Conservation (phyloP, 2,797 vertebrate species). For the Rhinogobio ventralis region DNA sequence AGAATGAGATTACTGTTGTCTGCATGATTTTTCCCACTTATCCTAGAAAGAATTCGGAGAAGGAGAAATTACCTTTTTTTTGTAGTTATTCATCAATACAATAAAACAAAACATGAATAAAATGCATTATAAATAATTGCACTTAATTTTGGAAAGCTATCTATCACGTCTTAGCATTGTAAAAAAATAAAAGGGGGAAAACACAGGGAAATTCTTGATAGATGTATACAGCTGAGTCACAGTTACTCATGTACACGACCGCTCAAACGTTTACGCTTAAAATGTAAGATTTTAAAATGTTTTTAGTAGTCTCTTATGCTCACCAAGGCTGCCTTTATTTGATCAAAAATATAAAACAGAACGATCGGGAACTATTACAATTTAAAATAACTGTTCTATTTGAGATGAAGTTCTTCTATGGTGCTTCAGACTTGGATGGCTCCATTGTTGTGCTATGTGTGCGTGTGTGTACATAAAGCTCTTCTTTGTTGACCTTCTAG, state of each 20-base stretch:
- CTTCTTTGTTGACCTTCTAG: slow-evolving; percentile 37
- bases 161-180: slow-evolving; percentile 51
- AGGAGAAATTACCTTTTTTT: slow-evolving; percentile 62
- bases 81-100: slow-evolving; percentile 57
- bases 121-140: slow-evolving; percentile 63
- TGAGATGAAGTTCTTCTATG: background rate
- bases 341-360: background rate
- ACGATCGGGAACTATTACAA: background rate
- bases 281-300: background rate
- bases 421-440: slow-evolving; percentile 20
- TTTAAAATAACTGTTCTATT: background rate
- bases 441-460: slow-evolving; percentile 5
- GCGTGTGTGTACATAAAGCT: slow-evolving; percentile 55
- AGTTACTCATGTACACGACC: background rate
- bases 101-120: slow-evolving; percentile 62
- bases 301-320: background rate
- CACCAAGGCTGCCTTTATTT: background rate
- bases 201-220: background rate
- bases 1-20: slow-evolving; percentile 67
- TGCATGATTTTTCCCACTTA: slow-evolving; percentile 50
- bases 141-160: slow-evolving; percentile 49
- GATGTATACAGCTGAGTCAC: background rate
- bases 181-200: slow-evolving; percentile 39
- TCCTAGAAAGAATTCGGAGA: slow-evolving; percentile 49
- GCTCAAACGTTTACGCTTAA: background rate